A percentile compares a stretch with the other conserved stretches of the same genome.
These are phyloP conservation scores for Thalassophryne amazonica DNA, from an alignment of 2,797 vertebrate genomes.

Conservation along the genomic window DNA sequence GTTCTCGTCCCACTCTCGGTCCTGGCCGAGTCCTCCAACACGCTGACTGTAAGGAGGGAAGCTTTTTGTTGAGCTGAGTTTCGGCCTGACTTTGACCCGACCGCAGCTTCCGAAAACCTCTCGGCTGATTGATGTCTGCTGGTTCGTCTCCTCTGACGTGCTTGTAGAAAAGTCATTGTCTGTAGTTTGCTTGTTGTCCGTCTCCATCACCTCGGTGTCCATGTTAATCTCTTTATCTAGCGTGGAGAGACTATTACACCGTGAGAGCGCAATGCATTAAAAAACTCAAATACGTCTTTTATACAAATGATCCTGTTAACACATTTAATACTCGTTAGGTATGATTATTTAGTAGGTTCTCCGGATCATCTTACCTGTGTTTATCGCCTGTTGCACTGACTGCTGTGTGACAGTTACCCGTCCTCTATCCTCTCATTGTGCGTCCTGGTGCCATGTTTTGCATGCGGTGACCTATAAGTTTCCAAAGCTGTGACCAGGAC, in stretches of 20 bases:
- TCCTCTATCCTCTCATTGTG: background rate
- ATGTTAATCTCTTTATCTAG: slow-evolving; percentile 24
- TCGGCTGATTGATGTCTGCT: slow-evolving; percentile 2
- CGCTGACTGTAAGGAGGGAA: slow-evolving; percentile 68
- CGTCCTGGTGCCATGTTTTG: slow-evolving; percentile 54
- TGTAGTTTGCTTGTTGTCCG: slow-evolving; percentile 5
- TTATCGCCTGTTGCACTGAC: background rate
- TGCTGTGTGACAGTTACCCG: slow-evolving; percentile 1
- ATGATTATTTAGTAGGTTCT: no score
- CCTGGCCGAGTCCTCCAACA: slow-evolving; percentile 54
- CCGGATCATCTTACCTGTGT: slow-evolving; percentile 1
- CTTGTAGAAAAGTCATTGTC: slow-evolving; percentile 18
- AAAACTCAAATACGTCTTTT: no score
- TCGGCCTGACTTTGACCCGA: slow-evolving; percentile 40
- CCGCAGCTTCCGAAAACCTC: slow-evolving; percentile 16
- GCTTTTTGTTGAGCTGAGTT: slow-evolving; percentile 57
- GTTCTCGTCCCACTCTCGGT: background rate
- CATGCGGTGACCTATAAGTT: slow-evolving; percentile 68
- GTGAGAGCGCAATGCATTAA: no score
- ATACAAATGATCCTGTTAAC: no score
- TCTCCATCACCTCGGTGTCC: slow-evolving; percentile 15
- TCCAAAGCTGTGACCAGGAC: slow-evolving; percentile 42
- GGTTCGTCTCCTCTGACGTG: slow-evolving; percentile 18
- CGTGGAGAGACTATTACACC: no score
- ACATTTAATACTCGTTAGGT: no score